Conservation (phyloP, 92 coral and sea anemone species). For the Paramuricea clavata region DNA sequence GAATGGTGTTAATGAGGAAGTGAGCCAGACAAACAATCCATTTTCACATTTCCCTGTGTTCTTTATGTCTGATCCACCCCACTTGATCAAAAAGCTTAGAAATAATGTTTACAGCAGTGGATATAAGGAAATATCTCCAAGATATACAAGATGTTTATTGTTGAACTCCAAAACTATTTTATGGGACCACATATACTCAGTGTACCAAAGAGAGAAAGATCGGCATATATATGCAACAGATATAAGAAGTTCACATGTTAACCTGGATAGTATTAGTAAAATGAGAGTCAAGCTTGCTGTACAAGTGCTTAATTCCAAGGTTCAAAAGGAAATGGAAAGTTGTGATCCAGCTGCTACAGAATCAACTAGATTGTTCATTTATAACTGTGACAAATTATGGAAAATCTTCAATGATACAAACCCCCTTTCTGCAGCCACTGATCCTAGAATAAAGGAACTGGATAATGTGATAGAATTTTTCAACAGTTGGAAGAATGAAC, state of each 20-base stretch:
- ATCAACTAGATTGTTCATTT: neutral
- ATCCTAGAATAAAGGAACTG: slow-evolving; percentile 1
- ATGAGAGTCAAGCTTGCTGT: neutral
- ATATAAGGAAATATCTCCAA: slow-evolving; percentile 38
- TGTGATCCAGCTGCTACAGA: slow-evolving; percentile 1
- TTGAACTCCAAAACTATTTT: slow-evolving; percentile 32
- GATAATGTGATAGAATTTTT: slow-evolving; percentile 6
- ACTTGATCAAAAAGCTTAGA: slow-evolving; percentile 64
- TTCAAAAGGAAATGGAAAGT: slow-evolving; percentile 5
- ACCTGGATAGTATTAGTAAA: slow-evolving; percentile 30
- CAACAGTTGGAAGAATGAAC: slow-evolving; percentile 13
- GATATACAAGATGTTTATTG: slow-evolving; percentile 51
- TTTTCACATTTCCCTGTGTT: slow-evolving; percentile 47
- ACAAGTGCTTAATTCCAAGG: neutral
- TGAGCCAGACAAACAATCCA: slow-evolving; percentile 57
- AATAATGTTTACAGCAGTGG: slow-evolving; percentile 69
- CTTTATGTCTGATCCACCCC: slow-evolving; percentile 74
- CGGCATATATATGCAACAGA: slow-evolving; percentile 63
- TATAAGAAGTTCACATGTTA: slow-evolving; percentile 51
- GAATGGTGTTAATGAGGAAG: slow-evolving; percentile 58
- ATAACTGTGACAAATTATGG: slow-evolving; percentile 21
- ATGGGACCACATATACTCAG: slow-evolving; percentile 69
- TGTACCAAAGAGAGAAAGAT: slow-evolving; percentile 51
- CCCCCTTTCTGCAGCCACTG: neutral
- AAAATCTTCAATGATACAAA: slow-evolving; percentile 7